Conservation (phyloP, 2,113 vertebrate genomes). For the Neofelis nebulosa region DNA sequence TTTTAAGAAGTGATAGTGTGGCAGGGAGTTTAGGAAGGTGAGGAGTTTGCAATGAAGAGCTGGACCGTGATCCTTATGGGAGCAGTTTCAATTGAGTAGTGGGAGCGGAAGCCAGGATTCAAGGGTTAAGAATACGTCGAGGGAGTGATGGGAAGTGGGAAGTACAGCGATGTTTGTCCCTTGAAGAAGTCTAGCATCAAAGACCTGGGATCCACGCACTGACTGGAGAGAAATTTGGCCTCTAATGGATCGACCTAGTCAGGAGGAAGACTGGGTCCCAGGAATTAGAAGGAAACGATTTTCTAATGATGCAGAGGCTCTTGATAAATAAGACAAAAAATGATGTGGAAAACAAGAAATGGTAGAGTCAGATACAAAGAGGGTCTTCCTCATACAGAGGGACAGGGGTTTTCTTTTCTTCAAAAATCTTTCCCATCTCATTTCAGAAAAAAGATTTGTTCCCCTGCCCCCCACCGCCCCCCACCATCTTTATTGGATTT, state of each 20-base stretch:
- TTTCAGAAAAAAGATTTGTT: background rate
- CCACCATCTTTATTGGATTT: background rate
- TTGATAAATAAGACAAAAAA: background rate
- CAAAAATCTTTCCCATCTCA: background rate
- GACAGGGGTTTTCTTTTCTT: background rate
- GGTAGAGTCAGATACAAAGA: background rate
- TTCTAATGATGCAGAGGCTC: background rate
- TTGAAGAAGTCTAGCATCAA: background rate
- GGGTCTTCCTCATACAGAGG: background rate
- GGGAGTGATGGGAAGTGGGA: background rate
- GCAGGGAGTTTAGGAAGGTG: background rate
- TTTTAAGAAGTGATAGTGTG: background rate
- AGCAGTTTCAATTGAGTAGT: background rate
- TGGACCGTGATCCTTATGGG: background rate
- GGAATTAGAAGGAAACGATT: background rate
- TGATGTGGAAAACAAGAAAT: background rate
- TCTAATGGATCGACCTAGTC: background rate
- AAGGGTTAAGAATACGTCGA: background rate
- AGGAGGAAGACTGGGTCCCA: background rate
- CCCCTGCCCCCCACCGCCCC: too few relatives aligned
- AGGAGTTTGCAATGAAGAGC: background rate
- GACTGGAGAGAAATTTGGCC: background rate
- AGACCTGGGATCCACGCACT: background rate
- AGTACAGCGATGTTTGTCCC: background rate
- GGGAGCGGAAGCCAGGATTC: background rate